These are phyloP conservation scores for Steinernema carpocapsae DNA, from an alignment of 2,888 invertebrate genomes.

Conservation along the genomic window DNA sequence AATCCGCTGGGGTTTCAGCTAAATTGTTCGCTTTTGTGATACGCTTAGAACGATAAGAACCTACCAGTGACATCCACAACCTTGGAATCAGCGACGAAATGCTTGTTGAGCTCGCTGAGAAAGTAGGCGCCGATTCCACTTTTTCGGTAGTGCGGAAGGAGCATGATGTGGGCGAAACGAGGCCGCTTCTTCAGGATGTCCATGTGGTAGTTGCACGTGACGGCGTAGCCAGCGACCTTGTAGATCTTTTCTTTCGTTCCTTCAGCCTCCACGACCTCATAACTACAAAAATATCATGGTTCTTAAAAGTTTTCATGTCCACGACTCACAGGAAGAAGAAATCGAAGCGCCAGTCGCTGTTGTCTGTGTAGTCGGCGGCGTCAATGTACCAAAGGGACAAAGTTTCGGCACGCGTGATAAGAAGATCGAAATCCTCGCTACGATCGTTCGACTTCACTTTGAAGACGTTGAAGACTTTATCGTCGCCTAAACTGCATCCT, in stretches of 20 bases:
- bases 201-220: slow-evolving; percentile 91
- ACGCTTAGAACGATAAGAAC: not conserved
- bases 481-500: not conserved
- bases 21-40: slow-evolving; percentile 62
- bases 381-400: slow-evolving; percentile 87
- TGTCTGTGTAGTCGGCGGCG: slow-evolving; percentile 90
- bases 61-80: slow-evolving; percentile 79
- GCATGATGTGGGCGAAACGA: slow-evolving; percentile 75
- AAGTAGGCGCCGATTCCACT: slow-evolving; percentile 82
- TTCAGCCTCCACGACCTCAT: slow-evolving; percentile 34
- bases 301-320: slow-evolving; percentile 40
- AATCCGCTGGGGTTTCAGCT: slow-evolving; percentile 92
- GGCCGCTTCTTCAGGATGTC: slow-evolving; percentile 86
- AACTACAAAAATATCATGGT: slow-evolving; percentile 32
- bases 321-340: slow-evolving; percentile 62
- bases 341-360: slow-evolving; percentile 88
- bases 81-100: slow-evolving; percentile 73
- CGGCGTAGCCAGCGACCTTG: slow-evolving; percentile 85
- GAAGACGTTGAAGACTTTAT: slow-evolving; percentile 32
- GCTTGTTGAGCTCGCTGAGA: slow-evolving; percentile 75
- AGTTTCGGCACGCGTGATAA: slow-evolving; percentile 84
- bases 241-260: slow-evolving; percentile 73
- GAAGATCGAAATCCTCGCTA: slow-evolving; percentile 78
- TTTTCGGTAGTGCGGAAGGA: slow-evolving; percentile 56
- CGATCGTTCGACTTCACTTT: slow-evolving; percentile 35